Base-by-base conservation (phyloP, 2,797 vertebrate genomes). In the Tolypeutes matacus region DNA sequence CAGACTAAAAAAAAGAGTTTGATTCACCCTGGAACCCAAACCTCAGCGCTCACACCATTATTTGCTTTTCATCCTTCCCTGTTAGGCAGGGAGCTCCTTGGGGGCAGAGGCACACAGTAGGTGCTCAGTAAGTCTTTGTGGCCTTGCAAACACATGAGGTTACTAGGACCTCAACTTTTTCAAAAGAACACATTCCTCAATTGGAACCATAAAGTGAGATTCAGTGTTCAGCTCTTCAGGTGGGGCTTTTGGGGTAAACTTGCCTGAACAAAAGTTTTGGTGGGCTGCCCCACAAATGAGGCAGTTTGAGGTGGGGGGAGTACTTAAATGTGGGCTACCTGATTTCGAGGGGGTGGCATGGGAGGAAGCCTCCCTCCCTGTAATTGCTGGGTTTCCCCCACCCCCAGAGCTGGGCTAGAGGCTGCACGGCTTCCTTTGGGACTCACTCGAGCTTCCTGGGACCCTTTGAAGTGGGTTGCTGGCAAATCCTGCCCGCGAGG, bases 401-500 rank as follows among this genome's bases (percentile, higher is more conserved):
- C 92, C 86, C 95, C 92, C 72, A 27, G 60, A 76, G 72, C 78
- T 84, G 96, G 94, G 94, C 92, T 88, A 75, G 81, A 96, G 96
- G 96, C 96, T 96, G 89, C 39, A 83, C 94, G 27, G 81, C 97
- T 96, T 97, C 97, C 96, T 97, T 64, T 90, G 86, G 88, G 93
- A 62, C 86, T 96, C 29, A 25, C 67, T 69, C 34, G 31, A 8
- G 62, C 95, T 97, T 97, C 97, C 96, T 80, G 95, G 97, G 96
- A 89, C 86, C 93, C 97, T 98, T 98, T 98, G 97, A 97, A 97
- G 96, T 97, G 95, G 96, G 77, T 97, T 96, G 82, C 89, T 1
- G 23, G 73, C 73, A 96, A 97, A 96, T 97, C 97, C 96, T 97
- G 94, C 96, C 97, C 80, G 20, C 65, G 7, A 94, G 97, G 89